Evolutionary conservation across 1,140 invertebrate species (phyloP).

Genomic region (Anastrepha ludens): DNA sequence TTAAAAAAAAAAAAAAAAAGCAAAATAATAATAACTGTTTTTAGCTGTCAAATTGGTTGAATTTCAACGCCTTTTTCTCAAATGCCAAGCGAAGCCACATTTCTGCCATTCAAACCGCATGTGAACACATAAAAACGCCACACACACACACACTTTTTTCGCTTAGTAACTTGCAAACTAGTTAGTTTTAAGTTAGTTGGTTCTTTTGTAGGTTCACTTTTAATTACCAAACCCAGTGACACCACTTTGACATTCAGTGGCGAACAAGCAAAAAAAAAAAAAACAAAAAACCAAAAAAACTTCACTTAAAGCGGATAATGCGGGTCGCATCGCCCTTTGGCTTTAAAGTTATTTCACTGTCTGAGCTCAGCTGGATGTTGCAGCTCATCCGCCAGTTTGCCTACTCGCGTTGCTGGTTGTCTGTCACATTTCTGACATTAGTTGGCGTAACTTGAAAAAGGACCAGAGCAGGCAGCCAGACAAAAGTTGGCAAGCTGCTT

Average conservation of each 20-base stretch:
- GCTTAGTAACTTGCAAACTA: slow-evolving; percentile 16
- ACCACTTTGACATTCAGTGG: slow-evolving; percentile 48
- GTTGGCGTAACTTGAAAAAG: slow-evolving; percentile 25
- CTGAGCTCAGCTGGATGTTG: slow-evolving; percentile 16
- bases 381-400: neutral
- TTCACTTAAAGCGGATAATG: neutral
- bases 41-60: neutral
- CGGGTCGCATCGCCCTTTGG: neutral
- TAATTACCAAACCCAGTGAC: slow-evolving; percentile 45
- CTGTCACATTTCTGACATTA: slow-evolving; percentile 44
- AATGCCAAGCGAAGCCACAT: slow-evolving; percentile 2
- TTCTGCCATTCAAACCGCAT: slow-evolving; percentile 1
- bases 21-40: slow-evolving; percentile 16
- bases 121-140: neutral
- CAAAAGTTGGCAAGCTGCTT: slow-evolving; percentile 28
- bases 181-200: slow-evolving; percentile 34
- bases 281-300: neutral
- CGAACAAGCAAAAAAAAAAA: neutral
- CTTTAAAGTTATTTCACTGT: neutral
- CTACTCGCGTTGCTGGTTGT: neutral
- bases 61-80: neutral
- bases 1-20: neutral
- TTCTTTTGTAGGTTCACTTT: slow-evolving; percentile 34
- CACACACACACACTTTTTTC: neutral
- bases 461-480: neutral